Conservation (phyloP, 2,113 vertebrate genomes). For the Oryzias woworae region DNA sequence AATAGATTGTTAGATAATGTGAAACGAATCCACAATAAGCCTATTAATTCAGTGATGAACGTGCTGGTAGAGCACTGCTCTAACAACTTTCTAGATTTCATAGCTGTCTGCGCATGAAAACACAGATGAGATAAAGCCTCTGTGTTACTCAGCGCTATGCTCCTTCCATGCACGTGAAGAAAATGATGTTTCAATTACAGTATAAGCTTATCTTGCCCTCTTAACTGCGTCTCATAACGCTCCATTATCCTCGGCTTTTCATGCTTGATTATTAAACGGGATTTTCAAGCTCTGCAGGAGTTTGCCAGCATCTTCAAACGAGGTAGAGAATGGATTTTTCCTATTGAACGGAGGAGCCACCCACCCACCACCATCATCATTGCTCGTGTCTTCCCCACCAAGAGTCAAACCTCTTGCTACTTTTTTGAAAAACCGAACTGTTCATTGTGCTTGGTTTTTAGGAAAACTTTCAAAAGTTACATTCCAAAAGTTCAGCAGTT, state of each 20-base stretch:
- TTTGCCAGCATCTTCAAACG: slow-evolving; percentile 60
- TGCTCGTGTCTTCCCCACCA: neutral
- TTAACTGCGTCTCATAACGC: slow-evolving; percentile 64
- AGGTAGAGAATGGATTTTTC: slow-evolving; percentile 67
- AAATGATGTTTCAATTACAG: slow-evolving; percentile 72
- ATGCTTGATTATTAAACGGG: slow-evolving; percentile 72
- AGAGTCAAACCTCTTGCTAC: slow-evolving; percentile 13
- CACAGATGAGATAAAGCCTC: slow-evolving; percentile 34
- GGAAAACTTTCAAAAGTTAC: neutral
- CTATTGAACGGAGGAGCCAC: slow-evolving; percentile 55
- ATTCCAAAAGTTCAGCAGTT: no score
- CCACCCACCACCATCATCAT: slow-evolving; percentile 3
- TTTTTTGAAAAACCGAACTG: neutral
- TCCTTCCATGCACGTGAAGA: slow-evolving; percentile 41
- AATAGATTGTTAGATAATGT: neutral
- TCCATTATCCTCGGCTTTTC: slow-evolving; percentile 67
- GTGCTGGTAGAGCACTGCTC: neutral
- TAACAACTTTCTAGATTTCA: slow-evolving; percentile 21
- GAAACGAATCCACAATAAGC: slow-evolving; percentile 1
- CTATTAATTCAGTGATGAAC: slow-evolving; percentile 7
- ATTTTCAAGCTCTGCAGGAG: slow-evolving; percentile 59
- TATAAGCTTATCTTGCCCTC: slow-evolving; percentile 61
- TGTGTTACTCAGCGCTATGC: slow-evolving; percentile 38
- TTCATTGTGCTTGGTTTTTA: neutral
- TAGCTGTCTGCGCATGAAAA: slow-evolving; percentile 12